These are phyloP conservation scores for Hanleya hanleyi DNA, from an alignment of 2,888 invertebrate genomes.

Conservation along the genomic window DNA sequence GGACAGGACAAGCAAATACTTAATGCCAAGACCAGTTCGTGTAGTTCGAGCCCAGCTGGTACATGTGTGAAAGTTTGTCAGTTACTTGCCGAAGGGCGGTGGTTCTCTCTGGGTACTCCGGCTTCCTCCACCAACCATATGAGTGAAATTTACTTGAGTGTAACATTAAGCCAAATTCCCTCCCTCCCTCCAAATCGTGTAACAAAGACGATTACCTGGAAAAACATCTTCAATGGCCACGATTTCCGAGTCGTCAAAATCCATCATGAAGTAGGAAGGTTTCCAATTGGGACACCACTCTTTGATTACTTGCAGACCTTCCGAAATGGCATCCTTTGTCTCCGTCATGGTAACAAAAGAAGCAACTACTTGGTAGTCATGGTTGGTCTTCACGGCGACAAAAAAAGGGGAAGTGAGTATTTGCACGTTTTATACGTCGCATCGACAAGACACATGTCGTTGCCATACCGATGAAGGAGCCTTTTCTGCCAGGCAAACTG, in stretches of 20 bases:
- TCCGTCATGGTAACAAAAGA: slow-evolving; percentile 31
- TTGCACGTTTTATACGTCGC: slow-evolving; percentile 37
- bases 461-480: slow-evolving; percentile 35
- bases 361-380: slow-evolving; percentile 33
- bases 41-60: no score
- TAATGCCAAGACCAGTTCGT: no score
- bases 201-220: slow-evolving; percentile 25
- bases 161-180: no score
- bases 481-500: slow-evolving; percentile 29
- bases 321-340: slow-evolving; percentile 19
- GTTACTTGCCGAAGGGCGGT: no score
- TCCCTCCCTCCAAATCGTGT: background rate
- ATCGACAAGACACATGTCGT: slow-evolving; percentile 36
- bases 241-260: slow-evolving; percentile 27
- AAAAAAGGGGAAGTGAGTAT: slow-evolving; percentile 38
- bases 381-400: slow-evolving; percentile 34
- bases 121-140: no score
- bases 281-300: slow-evolving; percentile 31
- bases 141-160: no score
- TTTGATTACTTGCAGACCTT: slow-evolving; percentile 24
- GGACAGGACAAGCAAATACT: no score
- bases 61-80: no score
- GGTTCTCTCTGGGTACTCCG: no score
- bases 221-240: slow-evolving; percentile 28
- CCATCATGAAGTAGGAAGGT: slow-evolving; percentile 30